These are phyloP conservation scores for Amia ocellicauda DNA, from an alignment of 2,113 vertebrate species.

Conservation along the genomic window DNA sequence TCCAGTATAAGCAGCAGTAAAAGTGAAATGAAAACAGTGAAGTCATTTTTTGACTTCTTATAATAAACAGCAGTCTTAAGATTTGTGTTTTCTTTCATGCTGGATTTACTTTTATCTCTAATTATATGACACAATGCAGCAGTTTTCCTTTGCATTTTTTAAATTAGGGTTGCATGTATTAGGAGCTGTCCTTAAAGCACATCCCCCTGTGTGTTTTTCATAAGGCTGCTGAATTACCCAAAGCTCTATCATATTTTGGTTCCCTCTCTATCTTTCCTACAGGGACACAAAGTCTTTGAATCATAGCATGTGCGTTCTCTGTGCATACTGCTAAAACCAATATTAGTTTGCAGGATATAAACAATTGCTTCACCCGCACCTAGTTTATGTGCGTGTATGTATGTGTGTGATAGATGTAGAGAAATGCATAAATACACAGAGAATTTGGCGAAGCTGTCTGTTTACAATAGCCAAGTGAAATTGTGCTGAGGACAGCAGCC, in stretches of 20 bases:
- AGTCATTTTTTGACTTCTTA: no score
- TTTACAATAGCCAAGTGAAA: slow-evolving; percentile 35
- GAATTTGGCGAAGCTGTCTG: slow-evolving; percentile 30
- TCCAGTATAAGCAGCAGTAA: no score
- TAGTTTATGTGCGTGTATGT: neutral
- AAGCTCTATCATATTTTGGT: slow-evolving; percentile 34
- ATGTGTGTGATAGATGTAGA: slow-evolving; percentile 20
- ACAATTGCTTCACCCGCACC: neutral
- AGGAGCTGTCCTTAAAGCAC: slow-evolving; percentile 2
- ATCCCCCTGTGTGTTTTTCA: slow-evolving; percentile 18
- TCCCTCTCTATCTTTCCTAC: slow-evolving; percentile 46
- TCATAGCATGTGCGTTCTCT: slow-evolving; percentile 36
- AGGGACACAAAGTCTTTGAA: slow-evolving; percentile 50
- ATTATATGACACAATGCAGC: no score
- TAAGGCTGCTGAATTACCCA: slow-evolving; percentile 48
- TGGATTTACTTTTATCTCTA: slow-evolving; percentile 30
- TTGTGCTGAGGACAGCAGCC: slow-evolving; percentile 59
- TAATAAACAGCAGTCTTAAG: no score
- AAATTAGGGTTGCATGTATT: neutral
- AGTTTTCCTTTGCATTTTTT: no score
- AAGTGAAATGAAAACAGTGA: no score
- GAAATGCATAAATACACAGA: slow-evolving; percentile 45
- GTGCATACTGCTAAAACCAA: neutral
- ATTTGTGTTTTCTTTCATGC: slow-evolving; percentile 36
- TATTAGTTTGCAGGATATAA: neutral